A percentile compares a stretch with the other conserved stretches of the same genome.
These are phyloP conservation scores for Nanger granti DNA, from an alignment of 2,113 vertebrate species.

Conservation along the genomic window DNA sequence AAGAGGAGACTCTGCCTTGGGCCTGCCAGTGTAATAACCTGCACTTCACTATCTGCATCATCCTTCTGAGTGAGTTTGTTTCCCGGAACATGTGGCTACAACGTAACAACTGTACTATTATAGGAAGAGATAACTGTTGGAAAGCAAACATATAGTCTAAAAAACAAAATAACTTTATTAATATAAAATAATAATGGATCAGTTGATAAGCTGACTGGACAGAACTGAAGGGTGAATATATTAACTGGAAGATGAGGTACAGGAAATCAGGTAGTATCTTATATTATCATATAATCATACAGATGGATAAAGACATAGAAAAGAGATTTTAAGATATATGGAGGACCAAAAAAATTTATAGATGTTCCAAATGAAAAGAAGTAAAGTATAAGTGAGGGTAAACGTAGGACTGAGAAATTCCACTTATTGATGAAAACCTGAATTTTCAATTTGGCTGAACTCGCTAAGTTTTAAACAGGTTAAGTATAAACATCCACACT, in stretches of 20 bases:
- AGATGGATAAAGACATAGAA: not conserved
- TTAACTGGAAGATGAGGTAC: not conserved
- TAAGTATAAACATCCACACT: not conserved
- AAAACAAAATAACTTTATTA: not conserved
- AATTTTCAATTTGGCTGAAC: not conserved
- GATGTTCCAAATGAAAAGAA: not conserved
- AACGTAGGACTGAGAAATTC: not conserved
- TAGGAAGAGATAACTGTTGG: not conserved
- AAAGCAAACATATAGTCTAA: not conserved
- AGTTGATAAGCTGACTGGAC: not conserved
- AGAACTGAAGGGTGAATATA: not conserved
- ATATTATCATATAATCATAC: not conserved
- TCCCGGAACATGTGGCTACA: accelerated
- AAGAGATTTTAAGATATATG: not conserved
- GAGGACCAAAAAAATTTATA: not conserved
- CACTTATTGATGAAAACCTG: not conserved
- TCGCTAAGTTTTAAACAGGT: not conserved
- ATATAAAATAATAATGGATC: not conserved
- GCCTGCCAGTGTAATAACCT: accelerated
- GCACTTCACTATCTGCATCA: not conserved
- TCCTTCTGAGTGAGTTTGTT: not conserved
- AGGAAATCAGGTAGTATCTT: not conserved
- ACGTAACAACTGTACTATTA: not conserved
- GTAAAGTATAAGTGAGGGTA: not conserved
- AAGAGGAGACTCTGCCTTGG: not conserved